A percentile compares a stretch with the other conserved stretches of the same genome.
Evolutionary conservation across 1,140 invertebrate genomes (phyloP).

Genomic region (Drosophila pectinifera): DNA sequence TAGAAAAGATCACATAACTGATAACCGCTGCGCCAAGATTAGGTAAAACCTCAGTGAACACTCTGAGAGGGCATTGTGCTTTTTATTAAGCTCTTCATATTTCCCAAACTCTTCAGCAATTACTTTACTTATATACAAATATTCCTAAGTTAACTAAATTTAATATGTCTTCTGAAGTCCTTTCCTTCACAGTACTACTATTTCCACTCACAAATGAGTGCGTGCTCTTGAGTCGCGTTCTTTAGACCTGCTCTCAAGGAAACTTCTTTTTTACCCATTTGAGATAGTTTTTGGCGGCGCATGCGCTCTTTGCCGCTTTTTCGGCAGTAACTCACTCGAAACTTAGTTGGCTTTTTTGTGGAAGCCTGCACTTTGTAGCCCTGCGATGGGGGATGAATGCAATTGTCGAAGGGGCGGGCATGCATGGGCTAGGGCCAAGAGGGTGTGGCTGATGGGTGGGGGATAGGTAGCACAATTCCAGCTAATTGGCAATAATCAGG

Average conservation of each 20-base stretch:
- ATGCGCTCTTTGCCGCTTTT: conserved; percentile 27
- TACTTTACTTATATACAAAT: no score
- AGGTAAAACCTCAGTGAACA: no score
- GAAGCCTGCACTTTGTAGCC: conserved; percentile 23
- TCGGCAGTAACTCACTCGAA: conserved; percentile 43
- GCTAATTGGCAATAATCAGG: conserved; percentile 77
- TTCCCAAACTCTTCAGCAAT: no score
- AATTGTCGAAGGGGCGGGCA: conserved; percentile 22
- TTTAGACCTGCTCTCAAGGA: not conserved
- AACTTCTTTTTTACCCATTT: conserved; percentile 1
- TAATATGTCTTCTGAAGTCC: no score
- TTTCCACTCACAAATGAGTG: conserved; percentile 14
- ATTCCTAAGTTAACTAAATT: no score
- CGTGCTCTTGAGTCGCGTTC: conserved; percentile 18
- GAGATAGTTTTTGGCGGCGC: conserved; percentile 40
- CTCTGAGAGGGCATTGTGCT: no score
- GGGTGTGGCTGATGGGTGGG: not conserved
- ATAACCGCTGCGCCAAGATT: no score
- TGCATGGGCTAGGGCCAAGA: not conserved
- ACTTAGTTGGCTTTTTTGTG: conserved; percentile 38
- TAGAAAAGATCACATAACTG: no score
- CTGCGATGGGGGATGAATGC: conserved; percentile 45
- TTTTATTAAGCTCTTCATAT: no score
- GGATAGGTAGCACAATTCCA: conserved; percentile 56
- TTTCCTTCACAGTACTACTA: no score